These are phyloP conservation scores for Nomada ferruginata DNA, from an alignment of 2,888 invertebrate species.

Conservation along the genomic window DNA sequence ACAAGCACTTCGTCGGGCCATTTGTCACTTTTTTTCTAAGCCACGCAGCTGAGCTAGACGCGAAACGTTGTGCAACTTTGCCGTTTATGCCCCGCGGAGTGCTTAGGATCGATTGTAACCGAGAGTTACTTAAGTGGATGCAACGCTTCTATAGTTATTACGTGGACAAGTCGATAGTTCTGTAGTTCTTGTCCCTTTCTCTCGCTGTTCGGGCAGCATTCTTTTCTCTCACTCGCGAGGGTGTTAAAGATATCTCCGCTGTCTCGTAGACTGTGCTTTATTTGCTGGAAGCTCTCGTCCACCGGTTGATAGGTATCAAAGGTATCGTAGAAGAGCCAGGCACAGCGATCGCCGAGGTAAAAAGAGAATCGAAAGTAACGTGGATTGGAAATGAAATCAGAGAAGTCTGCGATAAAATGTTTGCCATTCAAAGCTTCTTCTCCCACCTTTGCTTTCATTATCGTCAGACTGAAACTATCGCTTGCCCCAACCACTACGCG, in stretches of 20 bases:
- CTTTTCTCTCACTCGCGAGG: constrained; percentile 3
- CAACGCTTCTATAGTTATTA: constrained; percentile 45
- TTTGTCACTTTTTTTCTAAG: constrained; percentile 60
- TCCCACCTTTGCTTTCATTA: too few relatives aligned
- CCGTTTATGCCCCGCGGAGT: constrained; percentile 45
- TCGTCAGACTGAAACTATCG: too few relatives aligned
- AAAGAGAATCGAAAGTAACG: too few relatives aligned
- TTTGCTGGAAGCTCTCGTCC: background rate
- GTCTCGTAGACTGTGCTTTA: background rate
- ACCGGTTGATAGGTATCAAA: too few relatives aligned
- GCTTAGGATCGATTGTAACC: constrained; percentile 41
- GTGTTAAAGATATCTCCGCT: constrained; percentile 1
- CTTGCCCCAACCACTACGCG: too few relatives aligned
- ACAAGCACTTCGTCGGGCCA: constrained; percentile 58
- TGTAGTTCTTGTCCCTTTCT: constrained; percentile 46
- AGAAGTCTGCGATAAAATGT: too few relatives aligned
- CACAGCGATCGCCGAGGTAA: too few relatives aligned
- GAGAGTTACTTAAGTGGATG: constrained; percentile 34
- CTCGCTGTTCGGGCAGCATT: constrained; percentile 15
- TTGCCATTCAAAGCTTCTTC: too few relatives aligned
- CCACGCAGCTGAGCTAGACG: constrained; percentile 50
- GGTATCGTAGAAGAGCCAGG: too few relatives aligned
- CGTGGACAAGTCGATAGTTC: constrained; percentile 36
- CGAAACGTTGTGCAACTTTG: constrained; percentile 49
- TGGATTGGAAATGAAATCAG: too few relatives aligned